Evolutionary conservation across 2,888 invertebrate species (phyloP), one percentile per base, ranked within the genome.

Genomic region (Stomorhina lunata): DNA sequence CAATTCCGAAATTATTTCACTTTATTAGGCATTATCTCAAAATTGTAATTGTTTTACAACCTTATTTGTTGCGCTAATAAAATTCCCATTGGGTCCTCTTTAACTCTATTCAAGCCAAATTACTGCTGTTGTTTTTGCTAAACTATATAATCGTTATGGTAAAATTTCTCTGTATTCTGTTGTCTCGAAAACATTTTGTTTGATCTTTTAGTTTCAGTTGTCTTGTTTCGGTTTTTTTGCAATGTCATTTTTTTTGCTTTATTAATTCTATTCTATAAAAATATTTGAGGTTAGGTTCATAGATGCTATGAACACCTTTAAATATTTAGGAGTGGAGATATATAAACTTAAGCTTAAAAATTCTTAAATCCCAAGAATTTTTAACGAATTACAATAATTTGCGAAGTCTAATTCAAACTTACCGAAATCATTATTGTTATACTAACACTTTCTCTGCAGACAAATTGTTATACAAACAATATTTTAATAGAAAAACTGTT

Each of bases 131-230:
- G 43, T 43, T 78, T 77, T 66, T 55, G 37, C 17, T 45, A 50
- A 68, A 61, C 61, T 45, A 72, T 66, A 43, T 69, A 50, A 50
- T 61, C 22, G 25, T 77, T 57, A 22, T 57, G 53, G 48, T 50
- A 29, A 34, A 80, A 80, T 80, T 72, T 76, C 76, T 71, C 48
- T 61, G 48, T 27, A 40, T 77, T 25, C 57, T 69, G 53, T 77
- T 77, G 77, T 68, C 22, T 22, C 37, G 59, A 66, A 76, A 29
- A 61, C 61, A 77, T 63, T 61, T 77, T 25, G 50, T 53, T 45
- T 77, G 50, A 69, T 63, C 61, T 53, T 68, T 43, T 12, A 29
- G 68, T 61, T 69, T 43, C 25, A n/a, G 12, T 40, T 17, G 15
- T 17, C 22, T 53, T 57, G 27, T 25, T 25, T 40, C n/a, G n/a